These are phyloP conservation scores for Clupea harengus DNA, from an alignment of 2,113 vertebrate genomes.

Conservation along the genomic window DNA sequence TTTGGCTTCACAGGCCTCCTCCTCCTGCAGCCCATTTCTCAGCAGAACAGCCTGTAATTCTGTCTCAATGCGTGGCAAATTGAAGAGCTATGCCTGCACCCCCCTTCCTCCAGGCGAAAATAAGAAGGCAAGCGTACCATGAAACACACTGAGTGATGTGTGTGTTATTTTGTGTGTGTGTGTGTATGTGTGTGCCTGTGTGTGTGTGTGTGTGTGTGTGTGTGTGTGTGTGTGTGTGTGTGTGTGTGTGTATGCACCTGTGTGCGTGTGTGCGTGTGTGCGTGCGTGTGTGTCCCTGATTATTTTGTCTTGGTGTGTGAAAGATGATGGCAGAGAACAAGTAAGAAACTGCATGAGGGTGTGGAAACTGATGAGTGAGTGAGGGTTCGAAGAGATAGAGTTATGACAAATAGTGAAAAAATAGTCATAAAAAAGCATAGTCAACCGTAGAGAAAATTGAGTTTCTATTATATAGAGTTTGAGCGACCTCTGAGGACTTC, in stretches of 20 bases:
- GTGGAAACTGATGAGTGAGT: background rate
- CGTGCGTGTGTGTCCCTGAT: background rate
- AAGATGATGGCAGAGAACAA: background rate
- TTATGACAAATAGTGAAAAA: background rate
- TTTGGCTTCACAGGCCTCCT: constrained; percentile 12
- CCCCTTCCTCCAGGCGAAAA: background rate
- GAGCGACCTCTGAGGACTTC: background rate
- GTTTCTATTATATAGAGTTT: background rate
- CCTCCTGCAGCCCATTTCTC: background rate
- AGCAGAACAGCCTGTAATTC: constrained; percentile 25
- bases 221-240: background rate
- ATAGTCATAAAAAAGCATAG: background rate
- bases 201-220: background rate
- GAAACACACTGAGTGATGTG: background rate
- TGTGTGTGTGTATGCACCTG: background rate
- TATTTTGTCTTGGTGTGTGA: constrained; percentile 9
- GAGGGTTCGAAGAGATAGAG: background rate
- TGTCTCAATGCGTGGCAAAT: constrained; percentile 24
- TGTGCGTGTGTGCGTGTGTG: background rate
- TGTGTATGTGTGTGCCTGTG: background rate
- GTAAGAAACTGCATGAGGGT: background rate
- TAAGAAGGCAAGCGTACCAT: background rate
- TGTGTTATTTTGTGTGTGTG: background rate
- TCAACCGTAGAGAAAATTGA: background rate
- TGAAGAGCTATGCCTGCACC: background rate